Base-by-base conservation (phyloP, 1,140 invertebrate genomes). In the Bicyclus anynana region DNA sequence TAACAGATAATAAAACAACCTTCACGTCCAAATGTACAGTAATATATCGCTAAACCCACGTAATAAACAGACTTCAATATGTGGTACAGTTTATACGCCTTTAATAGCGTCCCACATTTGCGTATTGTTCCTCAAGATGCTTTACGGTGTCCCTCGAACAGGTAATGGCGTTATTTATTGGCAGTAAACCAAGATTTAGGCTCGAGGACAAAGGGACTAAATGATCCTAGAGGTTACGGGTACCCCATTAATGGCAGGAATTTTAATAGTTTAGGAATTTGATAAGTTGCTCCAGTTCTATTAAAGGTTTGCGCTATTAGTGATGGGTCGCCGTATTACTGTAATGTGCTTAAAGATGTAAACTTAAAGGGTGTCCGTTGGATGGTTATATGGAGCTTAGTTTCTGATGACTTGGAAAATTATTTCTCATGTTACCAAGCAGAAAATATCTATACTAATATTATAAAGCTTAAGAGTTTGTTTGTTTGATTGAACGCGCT, bases 121-220 rank as follows among this genome's bases (percentile, higher is more conserved):
- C 77, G 59, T 81, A 81, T 85, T 83, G 78, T 83, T 78, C 74
- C 62, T 67, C 52, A 78, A 80, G 74, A 83, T 80, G 72, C 64
- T 74, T 62, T 59, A 67, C 60, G 71, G 65, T 71, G 65, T 59
- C 67, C 72, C 65, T 57, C 53, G 71, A 80, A 81, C 80, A 85
- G 82, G 80, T 85, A 81, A 85, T 81, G 80, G 71, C 72, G 69
- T 83, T 80, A 83, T 85, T 85, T 85, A 85, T 85, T 68, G 74
- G 66, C 69, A 67, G 66, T 81, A 76, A 83, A 78, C 74, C 57
- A 61, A 62, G 66, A 65, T 67, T 68, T 59, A 65, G 67, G 68
- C 59, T 59, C 35, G 58, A 69, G 67, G 64, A 81, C 80, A 85
- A 80, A 85, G 78, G 74, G 65, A 56, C 65, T 72, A 62, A 80